Evolutionary conservation across 2,797 vertebrate species (phyloP).

Genomic region (Ara ararauna): DNA sequence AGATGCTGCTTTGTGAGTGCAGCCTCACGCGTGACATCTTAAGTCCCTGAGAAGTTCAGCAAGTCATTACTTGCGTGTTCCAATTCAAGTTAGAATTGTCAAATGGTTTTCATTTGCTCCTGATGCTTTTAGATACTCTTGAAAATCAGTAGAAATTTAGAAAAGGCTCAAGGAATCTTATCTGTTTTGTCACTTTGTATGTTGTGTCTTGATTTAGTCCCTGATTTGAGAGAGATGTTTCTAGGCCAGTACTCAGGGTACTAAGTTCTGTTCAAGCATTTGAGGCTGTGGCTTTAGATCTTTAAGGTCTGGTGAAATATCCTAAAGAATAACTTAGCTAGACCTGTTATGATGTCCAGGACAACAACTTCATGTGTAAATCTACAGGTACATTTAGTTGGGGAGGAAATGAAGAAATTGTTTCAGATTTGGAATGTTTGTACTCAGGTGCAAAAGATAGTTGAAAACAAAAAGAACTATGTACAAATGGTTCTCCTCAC

Average conservation of each 20-base stretch:
- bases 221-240: background rate
- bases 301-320: background rate
- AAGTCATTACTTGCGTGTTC: background rate
- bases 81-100: background rate
- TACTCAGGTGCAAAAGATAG: background rate
- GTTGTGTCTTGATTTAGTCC: background rate
- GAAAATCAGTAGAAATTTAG: background rate
- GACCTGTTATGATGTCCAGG: background rate
- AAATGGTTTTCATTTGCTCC: background rate
- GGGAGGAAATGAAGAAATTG: background rate
- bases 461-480: background rate
- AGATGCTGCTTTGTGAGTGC: background rate
- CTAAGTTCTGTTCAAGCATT: background rate
- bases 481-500: background rate
- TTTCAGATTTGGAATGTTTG: background rate
- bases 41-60: background rate
- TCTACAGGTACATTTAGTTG: background rate
- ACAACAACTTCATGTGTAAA: background rate
- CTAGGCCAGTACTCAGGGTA: background rate
- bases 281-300: background rate
- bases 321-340: background rate
- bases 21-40: background rate
- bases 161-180: background rate
- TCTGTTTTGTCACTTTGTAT: background rate
- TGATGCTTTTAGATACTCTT: background rate